Base-by-base conservation (phyloP, 2,113 vertebrate species). In the Passerina amoena region DNA sequence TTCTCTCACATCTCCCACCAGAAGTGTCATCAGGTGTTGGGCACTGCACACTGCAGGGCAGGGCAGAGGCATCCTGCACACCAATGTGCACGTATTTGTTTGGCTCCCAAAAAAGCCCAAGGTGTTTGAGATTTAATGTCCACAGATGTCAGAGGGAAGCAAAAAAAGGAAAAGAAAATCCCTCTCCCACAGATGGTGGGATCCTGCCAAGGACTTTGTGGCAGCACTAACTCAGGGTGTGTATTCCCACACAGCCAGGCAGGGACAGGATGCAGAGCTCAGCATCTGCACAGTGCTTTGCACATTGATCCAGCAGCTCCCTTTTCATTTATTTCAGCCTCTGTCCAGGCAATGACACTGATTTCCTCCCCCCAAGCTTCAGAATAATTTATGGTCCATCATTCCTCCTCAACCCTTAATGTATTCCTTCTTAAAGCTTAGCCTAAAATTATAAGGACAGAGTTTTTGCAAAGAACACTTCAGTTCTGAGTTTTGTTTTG, bases 251-350 rank as follows among this genome's bases (percentile, higher is more conserved):
- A 5, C 10, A 35, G 64, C 33, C n/a, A 56, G 12, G n/a, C 1
- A 2, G 6, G 6, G 71, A 47, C 0, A 0, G 23, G 54, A 9
- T 28, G 17, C 45, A 69, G 50, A 8, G 7, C 40, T 51, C 27
- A 1, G 30, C 0, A 0, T 12, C 78, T 75, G 60, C 50, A 12
- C 18, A 9, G 14, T 22, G n/a, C 37, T 69, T 38, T 30, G 25
- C 23, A 15, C 23, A 16, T 31, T 25, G 44, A 35, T n/a, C 53
- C 44, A 35, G 23, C 23, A 79, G 18, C 14, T 63, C 10, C 24
- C 28, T 68, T 42, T 33, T 40, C 5, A 10, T 27, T 60, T 82
- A n/a, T 68, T 71, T 71, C 44, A 68, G 9, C 33, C 23, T 10
- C 38, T 60, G 5, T 60, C 33, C 33, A 51, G 70, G 33, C 37